Evolutionary conservation across 2,113 vertebrate genomes (phyloP), one percentile per base, ranked within the genome.

Genomic region (Agapornis roseicollis): DNA sequence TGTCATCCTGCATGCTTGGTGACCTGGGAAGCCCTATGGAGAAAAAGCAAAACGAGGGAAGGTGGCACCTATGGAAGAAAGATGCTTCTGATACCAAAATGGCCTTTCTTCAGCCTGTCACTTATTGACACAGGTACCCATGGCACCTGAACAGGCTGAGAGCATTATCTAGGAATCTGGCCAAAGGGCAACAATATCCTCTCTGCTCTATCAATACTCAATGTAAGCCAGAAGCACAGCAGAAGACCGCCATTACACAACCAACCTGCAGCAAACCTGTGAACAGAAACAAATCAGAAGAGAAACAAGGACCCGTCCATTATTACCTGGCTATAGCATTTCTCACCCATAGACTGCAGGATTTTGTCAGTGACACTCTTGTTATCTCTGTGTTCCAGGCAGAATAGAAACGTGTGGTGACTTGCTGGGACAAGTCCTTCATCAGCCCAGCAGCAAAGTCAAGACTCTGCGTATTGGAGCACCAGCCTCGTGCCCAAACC

Each of bases 121-220:
- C 24, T 69, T 82, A 39, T 6, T 72, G 42, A 25, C 64, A 60
- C 28, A 49, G 25, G 5, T 37, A 78, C 7, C 13, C 27, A 0
- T 0, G 0, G 29, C 11, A 9, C n/a, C n/a, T 77, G 58, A 68
- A n/a, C 7, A 47, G 33, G 11, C 37, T 77, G 37, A 73, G 9
- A 61, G 19, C 41, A 33, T 31, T 42, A 31, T 80, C 74, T 23
- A 37, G 63, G n/a, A 74, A 23, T 9, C 68, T 76, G 80, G 55
- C 39, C 14, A 19, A 17, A 41, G 22, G 9, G 25, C 47, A 82
- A 39, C 16, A 23, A 17, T 47, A 60, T 55, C 7, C 15, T 73
- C 47, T 87, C 23, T 79, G 60, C 19, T 79, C 47, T 72, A 60
- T 37, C 52, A 61, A 17, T 28, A 35, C 35, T 49, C 0, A 1